phyloP scores from a whole-genome alignment of 2,797 vertebrate species.

The Sebastes melanostomus region DNA sequence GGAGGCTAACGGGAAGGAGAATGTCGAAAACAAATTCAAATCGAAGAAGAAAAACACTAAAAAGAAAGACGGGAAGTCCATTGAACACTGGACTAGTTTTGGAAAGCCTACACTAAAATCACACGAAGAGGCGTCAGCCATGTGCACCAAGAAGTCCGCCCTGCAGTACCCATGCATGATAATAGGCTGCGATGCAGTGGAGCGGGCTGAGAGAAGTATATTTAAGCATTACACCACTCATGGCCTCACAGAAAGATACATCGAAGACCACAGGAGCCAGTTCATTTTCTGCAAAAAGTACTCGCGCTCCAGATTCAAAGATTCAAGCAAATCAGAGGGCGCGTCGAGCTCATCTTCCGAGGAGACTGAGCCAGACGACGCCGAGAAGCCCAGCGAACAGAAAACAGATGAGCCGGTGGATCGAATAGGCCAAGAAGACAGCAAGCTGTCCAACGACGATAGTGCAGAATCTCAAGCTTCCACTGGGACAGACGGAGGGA shows the following conservation, averaged over 20 bases:
- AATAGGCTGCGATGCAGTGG: constrained; percentile 92
- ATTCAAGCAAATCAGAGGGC: constrained; percentile 74
- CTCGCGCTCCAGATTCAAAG: constrained; percentile 81
- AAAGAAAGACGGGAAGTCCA: constrained; percentile 80
- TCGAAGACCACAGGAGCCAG: constrained; percentile 91
- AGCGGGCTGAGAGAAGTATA: constrained; percentile 92
- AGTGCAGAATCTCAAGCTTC: constrained; percentile 73
- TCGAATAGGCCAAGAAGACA: constrained; percentile 64
- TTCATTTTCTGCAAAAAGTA: constrained; percentile 94
- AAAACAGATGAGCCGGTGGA: constrained; percentile 62
- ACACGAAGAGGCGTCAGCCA: constrained; percentile 89
- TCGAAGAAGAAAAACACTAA: constrained; percentile 80
- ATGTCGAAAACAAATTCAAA: constrained; percentile 81
- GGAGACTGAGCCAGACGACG: constrained; percentile 64
- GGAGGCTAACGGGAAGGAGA: constrained; percentile 84
- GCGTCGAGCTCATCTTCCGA: constrained; percentile 69
- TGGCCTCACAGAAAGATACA: constrained; percentile 93
- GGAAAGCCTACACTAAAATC: constrained; percentile 92
- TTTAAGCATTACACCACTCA: constrained; percentile 97
- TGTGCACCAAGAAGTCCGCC: constrained; percentile 90
- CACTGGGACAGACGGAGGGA: constrained; percentile 60
- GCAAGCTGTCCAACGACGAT: constrained; percentile 70
- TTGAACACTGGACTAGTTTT: constrained; percentile 86
- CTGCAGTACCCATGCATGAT: constrained; percentile 99
- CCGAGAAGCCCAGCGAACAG: constrained; percentile 53